Conservation (phyloP, 2,888 invertebrate species). For the Yponomeuta sedellus region DNA sequence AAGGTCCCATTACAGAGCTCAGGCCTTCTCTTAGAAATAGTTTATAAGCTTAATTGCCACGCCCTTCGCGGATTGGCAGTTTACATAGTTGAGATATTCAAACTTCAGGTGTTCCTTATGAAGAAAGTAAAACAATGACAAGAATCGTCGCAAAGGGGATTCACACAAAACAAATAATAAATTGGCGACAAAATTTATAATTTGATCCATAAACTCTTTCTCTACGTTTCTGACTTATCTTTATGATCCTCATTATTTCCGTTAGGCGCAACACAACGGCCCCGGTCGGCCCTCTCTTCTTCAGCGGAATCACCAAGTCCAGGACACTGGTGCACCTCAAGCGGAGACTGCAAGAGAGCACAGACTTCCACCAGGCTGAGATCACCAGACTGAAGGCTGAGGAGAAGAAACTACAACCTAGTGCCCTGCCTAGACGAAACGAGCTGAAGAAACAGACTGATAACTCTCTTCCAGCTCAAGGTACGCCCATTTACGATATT, state of each 20-base stretch:
- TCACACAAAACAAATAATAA: too few relatives aligned
- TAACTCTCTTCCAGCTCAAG: neutral
- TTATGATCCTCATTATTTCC: neutral
- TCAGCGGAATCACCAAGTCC: slow-evolving; percentile 61
- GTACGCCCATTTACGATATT: neutral
- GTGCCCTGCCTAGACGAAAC: neutral
- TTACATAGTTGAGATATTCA: too few relatives aligned
- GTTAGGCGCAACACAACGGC: slow-evolving; percentile 35
- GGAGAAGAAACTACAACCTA: slow-evolving; percentile 2
- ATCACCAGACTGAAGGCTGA: slow-evolving; percentile 3
- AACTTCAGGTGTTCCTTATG: too few relatives aligned
- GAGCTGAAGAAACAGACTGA: neutral
- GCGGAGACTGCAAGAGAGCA: slow-evolving; percentile 47
- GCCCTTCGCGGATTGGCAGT: too few relatives aligned
- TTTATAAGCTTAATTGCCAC: too few relatives aligned
- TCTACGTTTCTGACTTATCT: too few relatives aligned
- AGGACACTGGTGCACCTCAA: slow-evolving; percentile 49
- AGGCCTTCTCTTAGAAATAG: too few relatives aligned
- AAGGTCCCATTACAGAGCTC: too few relatives aligned
- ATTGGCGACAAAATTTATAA: too few relatives aligned
- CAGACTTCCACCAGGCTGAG: slow-evolving; percentile 45
- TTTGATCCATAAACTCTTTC: too few relatives aligned
- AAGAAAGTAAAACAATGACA: too few relatives aligned
- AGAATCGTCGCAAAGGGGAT: too few relatives aligned
- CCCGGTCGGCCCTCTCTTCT: slow-evolving; percentile 62